Evolutionary conservation across 1,140 invertebrate genomes (phyloP).

Genomic region (Aporrectodea caliginosa): DNA sequence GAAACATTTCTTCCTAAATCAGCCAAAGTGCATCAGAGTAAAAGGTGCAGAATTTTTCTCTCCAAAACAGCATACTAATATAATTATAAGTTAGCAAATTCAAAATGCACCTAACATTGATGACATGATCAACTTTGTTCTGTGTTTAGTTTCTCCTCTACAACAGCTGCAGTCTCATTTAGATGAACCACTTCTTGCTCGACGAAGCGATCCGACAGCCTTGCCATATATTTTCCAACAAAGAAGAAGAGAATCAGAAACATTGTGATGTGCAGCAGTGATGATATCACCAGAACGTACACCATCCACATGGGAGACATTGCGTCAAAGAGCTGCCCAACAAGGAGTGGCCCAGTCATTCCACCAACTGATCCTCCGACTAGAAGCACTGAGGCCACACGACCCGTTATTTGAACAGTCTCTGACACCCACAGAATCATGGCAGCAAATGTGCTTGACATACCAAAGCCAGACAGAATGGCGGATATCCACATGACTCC

Average conservation of each 20-base stretch:
- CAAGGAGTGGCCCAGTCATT: constrained; percentile 8
- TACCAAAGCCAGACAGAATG: constrained; percentile 3
- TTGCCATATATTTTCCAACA: neutral
- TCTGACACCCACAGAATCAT: constrained; percentile 21
- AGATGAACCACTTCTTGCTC: neutral
- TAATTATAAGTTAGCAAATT: too few species aligned
- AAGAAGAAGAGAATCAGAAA: neutral
- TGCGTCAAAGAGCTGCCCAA: neutral
- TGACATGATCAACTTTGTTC: too few species aligned
- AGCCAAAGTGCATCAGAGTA: too few species aligned
- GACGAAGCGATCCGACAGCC: neutral
- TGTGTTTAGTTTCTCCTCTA: too few species aligned
- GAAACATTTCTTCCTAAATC: too few species aligned
- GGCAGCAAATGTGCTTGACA: constrained; percentile 16
- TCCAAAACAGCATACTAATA: too few species aligned
- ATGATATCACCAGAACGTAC: constrained; percentile 1
- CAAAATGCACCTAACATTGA: too few species aligned
- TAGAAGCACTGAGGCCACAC: constrained; percentile 3
- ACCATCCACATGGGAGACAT: constrained; percentile 2
- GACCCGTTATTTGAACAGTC: neutral
- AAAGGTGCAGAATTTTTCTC: too few species aligned
- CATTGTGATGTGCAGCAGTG: neutral
- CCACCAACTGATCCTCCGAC: neutral
- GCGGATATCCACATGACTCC: neutral
- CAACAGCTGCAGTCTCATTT: too few species aligned